Percentiles rank a stretch among this genome's conserved stretches.
Evolutionary conservation across 2,113 vertebrate species (phyloP).

Genomic region (Pelecanoides urinatrix): DNA sequence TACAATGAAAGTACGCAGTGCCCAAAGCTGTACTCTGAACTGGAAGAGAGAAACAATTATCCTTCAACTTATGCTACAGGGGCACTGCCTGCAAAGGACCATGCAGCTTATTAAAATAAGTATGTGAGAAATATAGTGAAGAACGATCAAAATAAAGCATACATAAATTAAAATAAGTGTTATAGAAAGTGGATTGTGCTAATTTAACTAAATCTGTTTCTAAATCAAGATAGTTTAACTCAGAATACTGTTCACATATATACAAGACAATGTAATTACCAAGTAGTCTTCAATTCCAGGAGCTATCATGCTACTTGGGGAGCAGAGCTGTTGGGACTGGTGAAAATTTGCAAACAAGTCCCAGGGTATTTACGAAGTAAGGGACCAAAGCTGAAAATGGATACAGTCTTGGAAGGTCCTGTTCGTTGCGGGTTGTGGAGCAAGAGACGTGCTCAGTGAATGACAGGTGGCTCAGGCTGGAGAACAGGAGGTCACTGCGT

Average conservation of each 20-base stretch:
- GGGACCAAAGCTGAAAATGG: background rate
- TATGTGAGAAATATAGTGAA: background rate
- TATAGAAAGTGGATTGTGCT: background rate
- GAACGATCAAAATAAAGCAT: background rate
- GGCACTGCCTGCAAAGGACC: background rate
- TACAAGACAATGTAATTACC: background rate
- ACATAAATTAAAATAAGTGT: background rate
- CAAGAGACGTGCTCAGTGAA: fast-evolving
- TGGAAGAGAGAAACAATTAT: background rate
- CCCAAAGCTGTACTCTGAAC: background rate
- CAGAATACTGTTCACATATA: background rate
- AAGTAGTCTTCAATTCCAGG: background rate
- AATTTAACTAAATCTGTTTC: background rate
- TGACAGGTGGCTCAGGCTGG: background rate
- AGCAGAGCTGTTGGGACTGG: background rate
- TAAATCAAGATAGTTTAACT: background rate
- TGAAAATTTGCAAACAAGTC: background rate
- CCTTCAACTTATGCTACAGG: background rate
- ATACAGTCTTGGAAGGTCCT: background rate
- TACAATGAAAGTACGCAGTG: background rate
- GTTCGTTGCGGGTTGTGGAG: background rate
- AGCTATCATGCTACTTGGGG: background rate
- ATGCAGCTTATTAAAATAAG: background rate
- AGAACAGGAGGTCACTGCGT: background rate
- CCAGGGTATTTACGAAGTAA: background rate